Percentiles rank a stretch among this genome's conserved stretches.
Evolutionary conservation across 92 coral and sea anemone species (phyloP).

Genomic region (Nematostella vectensis): DNA sequence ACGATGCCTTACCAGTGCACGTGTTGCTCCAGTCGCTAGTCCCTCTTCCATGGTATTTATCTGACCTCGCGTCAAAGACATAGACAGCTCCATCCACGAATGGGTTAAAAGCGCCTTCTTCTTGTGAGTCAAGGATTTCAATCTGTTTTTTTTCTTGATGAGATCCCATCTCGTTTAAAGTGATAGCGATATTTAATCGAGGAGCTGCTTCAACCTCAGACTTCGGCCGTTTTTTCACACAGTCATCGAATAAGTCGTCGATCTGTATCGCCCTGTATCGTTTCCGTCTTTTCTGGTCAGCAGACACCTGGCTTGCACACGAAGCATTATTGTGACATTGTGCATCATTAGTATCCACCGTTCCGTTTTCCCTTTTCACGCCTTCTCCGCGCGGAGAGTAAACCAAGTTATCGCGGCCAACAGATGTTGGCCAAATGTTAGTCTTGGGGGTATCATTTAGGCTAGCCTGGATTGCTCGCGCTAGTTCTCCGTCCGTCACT

Average conservation of each 20-base stretch:
- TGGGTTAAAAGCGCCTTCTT: conserved; percentile 1
- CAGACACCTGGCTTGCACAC: too few relatives aligned
- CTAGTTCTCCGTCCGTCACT: too few relatives aligned
- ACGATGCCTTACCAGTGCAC: not conserved
- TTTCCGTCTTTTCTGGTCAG: conserved; percentile 4
- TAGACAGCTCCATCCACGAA: conserved; percentile 3
- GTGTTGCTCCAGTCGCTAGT: not conserved
- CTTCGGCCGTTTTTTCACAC: not conserved
- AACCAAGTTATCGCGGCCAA: too few relatives aligned
- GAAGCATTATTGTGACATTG: too few relatives aligned
- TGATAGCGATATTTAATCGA: not conserved
- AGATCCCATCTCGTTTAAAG: too few relatives aligned
- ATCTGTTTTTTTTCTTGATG: not conserved
- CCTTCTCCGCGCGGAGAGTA: too few relatives aligned
- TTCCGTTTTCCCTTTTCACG: too few relatives aligned
- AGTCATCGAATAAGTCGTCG: conserved; percentile 10
- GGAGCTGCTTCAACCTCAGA: not conserved
- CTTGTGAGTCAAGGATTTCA: conserved; percentile 5
- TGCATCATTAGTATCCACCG: too few relatives aligned
- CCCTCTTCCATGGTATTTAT: too few relatives aligned
- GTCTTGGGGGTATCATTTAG: too few relatives aligned
- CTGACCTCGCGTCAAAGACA: not conserved
- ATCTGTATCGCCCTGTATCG: conserved; percentile 5
- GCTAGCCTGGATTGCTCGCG: too few relatives aligned
- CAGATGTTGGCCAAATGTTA: too few relatives aligned